Evolutionary conservation across 2,888 invertebrate genomes (phyloP).

Genomic region (Anthophora plumipes): DNA sequence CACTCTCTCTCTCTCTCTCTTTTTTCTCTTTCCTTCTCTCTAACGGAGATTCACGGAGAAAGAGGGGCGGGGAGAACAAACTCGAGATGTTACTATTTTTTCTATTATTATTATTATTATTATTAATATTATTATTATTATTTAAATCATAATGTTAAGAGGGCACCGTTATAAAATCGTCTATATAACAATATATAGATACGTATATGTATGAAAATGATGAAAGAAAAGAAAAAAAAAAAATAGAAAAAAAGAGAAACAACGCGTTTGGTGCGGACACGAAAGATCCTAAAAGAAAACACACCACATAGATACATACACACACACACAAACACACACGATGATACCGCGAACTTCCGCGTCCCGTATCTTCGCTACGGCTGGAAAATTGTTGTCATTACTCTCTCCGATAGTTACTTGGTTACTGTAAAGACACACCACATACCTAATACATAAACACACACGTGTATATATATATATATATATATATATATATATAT

Average conservation of each 20-base stretch:
- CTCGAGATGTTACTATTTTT: conserved; percentile 60
- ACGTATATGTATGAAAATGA: conserved; percentile 18
- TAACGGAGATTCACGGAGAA: no score
- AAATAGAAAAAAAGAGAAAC: no score
- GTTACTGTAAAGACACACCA: conserved; percentile 13
- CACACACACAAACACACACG: no score
- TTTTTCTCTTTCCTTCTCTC: background rate
- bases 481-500: no score
- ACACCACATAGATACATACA: no score
- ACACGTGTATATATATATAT: background rate
- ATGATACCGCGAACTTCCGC: conserved; percentile 33
- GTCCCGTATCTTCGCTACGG: conserved; percentile 18
- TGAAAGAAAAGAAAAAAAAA: background rate
- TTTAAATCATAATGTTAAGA: conserved; percentile 59
- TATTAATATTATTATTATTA: conserved; percentile 31
- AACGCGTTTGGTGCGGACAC: conserved; percentile 17
- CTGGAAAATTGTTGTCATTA: conserved; percentile 35
- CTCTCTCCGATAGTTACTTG: conserved; percentile 35
- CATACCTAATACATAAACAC: background rate
- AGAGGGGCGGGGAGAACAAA: background rate
- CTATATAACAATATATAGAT: conserved; percentile 23
- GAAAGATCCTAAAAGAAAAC: conserved; percentile 28
- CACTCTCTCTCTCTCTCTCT: no score
- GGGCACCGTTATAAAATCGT: conserved; percentile 54
- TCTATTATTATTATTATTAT: conserved; percentile 21